Evolutionary conservation across 64 coral and sea anemone genomes (phyloP).

Genomic region (Montipora capricornis): DNA sequence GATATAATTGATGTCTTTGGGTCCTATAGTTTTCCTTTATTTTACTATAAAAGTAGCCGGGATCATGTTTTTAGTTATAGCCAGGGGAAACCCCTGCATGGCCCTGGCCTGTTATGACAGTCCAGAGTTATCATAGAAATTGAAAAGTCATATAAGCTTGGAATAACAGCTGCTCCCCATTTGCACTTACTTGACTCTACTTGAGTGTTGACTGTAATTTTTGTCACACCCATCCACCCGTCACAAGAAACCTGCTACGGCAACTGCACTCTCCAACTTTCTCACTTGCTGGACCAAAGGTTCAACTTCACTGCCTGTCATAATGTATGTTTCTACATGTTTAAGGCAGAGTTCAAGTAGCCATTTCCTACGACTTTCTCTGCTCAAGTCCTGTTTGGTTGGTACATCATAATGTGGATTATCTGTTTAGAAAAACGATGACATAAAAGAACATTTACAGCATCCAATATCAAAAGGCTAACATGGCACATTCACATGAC

Average conservation of each 20-base stretch:
- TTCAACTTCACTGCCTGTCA: neutral
- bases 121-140: slow-evolving; percentile 30
- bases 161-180: slow-evolving; percentile 21
- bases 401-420: neutral
- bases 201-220: slow-evolving; percentile 20
- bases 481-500: slow-evolving; percentile 7
- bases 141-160: slow-evolving; percentile 37
- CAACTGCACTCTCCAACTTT: neutral
- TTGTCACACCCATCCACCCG: slow-evolving; percentile 24
- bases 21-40: neutral
- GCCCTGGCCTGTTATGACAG: neutral
- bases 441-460: neutral
- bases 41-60: neutral
- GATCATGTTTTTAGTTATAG: neutral
- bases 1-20: neutral
- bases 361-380: slow-evolving; percentile 40
- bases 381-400: neutral
- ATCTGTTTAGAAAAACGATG: neutral
- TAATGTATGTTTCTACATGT: slow-evolving; percentile 18
- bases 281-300: slow-evolving; percentile 46
- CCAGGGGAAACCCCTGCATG: neutral
- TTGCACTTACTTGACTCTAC: slow-evolving; percentile 43
- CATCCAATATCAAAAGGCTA: neutral
- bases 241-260: slow-evolving; percentile 2
- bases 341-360: slow-evolving; percentile 31